These are phyloP conservation scores for Orientallactaga bullata DNA, from an alignment of 2,113 vertebrate species.

Conservation along the genomic window DNA sequence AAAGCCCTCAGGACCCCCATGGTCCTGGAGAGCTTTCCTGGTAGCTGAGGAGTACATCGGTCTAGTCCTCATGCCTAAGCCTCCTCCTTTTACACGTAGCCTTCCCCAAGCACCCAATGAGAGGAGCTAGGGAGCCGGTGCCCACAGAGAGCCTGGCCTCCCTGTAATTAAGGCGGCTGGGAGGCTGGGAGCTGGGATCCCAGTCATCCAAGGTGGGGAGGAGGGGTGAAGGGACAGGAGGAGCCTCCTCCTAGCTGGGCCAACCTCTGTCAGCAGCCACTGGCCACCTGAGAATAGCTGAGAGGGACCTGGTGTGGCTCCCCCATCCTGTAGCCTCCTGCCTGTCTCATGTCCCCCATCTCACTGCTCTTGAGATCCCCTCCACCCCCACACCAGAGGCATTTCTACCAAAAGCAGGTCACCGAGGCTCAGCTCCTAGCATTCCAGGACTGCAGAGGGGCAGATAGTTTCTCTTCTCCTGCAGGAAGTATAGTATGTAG, in stretches of 20 bases:
- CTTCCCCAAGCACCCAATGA: not conserved
- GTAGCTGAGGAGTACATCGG: not conserved
- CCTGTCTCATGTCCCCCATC: not conserved
- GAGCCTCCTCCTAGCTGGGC: not conserved
- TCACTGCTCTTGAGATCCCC: not conserved
- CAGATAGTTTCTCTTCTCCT: not conserved
- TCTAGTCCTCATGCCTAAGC: not conserved
- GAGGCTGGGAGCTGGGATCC: not conserved
- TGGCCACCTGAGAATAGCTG: not conserved
- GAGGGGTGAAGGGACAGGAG: not conserved
- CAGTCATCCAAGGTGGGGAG: slow-evolving; percentile 21
- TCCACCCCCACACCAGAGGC: not conserved
- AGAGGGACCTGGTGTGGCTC: not conserved
- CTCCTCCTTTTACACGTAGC: not conserved
- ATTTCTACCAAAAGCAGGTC: slow-evolving; percentile 9
- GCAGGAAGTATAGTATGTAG: fast-evolving
- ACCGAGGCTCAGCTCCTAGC: fast-evolving
- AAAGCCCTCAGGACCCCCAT: not conserved
- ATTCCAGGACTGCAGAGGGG: not conserved
- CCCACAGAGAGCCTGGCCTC: slow-evolving; percentile 49
- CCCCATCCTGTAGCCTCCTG: not conserved
- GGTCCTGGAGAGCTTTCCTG: not conserved
- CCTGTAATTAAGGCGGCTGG: slow-evolving; percentile 69
- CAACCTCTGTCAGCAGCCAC: slow-evolving; percentile 39
- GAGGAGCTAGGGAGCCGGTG: not conserved